phyloP scores from a whole-genome alignment of 2,888 invertebrate species.

The Cremastinae sp. region DNA sequence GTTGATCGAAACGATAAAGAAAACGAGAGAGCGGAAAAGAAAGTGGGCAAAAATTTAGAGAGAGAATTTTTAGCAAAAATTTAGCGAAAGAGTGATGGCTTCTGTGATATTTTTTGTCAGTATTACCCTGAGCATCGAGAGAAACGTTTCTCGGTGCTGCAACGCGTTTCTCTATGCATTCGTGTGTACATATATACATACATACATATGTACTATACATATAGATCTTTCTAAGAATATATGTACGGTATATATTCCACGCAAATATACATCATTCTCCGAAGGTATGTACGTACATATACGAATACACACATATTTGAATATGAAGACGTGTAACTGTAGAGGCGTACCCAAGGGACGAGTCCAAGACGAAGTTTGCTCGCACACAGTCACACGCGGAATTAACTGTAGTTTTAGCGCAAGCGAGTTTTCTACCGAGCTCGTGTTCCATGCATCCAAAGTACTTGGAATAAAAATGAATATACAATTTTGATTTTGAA shows the following conservation, averaged over 20 bases:
- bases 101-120: conserved; percentile 42
- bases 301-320: conserved; percentile 2
- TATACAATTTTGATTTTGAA: too few species aligned
- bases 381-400: conserved; percentile 64
- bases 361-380: conserved; percentile 59
- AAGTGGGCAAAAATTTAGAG: too few species aligned
- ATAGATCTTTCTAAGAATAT: too few species aligned
- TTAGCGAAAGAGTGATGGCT: conserved; percentile 19
- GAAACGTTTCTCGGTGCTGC: conserved; percentile 44
- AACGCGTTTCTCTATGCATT: too few species aligned
- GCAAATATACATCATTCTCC: too few species aligned
- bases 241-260: too few species aligned
- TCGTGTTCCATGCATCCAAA: background rate
- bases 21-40: conserved; percentile 12
- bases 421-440: conserved; percentile 49
- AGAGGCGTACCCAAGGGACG: conserved; percentile 60
- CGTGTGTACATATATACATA: too few species aligned
- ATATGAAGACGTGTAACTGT: conserved; percentile 52
- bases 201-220: too few species aligned
- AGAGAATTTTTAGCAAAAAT: too few species aligned
- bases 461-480: background rate
- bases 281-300: conserved; percentile 33
- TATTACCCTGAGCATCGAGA: conserved; percentile 27
- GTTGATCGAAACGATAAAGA: background rate
- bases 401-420: conserved; percentile 70